phyloP scores from a whole-genome alignment of 1,140 invertebrate species.

The Neodiprion pinetum region DNA sequence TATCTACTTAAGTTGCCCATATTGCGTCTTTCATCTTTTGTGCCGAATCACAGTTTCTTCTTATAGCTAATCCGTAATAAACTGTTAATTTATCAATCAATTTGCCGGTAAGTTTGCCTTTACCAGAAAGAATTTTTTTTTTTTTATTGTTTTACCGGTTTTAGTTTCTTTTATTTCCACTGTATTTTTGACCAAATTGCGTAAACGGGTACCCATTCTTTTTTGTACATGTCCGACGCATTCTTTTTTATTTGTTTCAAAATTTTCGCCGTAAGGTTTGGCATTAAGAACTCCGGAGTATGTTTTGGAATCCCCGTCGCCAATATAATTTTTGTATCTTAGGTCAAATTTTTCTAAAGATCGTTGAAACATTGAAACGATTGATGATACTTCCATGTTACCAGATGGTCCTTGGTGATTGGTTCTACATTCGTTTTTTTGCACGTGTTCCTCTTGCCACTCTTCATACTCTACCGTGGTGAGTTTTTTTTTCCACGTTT shows the following conservation, averaged over 20 bases:
- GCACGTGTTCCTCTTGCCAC: background rate
- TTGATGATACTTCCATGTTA: constrained; percentile 6
- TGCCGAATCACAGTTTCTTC: constrained; percentile 26
- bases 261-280: constrained; percentile 4
- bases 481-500: constrained; percentile 10
- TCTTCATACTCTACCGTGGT: background rate
- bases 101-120: constrained; percentile 29
- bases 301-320: constrained; percentile 19
- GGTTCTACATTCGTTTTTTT: background rate
- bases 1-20: constrained; percentile 23
- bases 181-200: background rate
- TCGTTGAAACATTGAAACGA: constrained; percentile 7
- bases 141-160: constrained; percentile 9
- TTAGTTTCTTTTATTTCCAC: background rate
- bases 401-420: constrained; percentile 9
- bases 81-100: constrained; percentile 31
- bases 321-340: constrained; percentile 16
- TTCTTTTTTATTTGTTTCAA: constrained; percentile 4
- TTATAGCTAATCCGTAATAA: constrained; percentile 37
- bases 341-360: background rate
- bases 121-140: constrained; percentile 24
- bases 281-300: constrained; percentile 4
- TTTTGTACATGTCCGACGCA: constrained; percentile 15
- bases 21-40: constrained; percentile 31
- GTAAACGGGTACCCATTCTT: constrained; percentile 19